Base-by-base conservation (phyloP, 2,888 invertebrate species). In the Phengaris alcon region DNA sequence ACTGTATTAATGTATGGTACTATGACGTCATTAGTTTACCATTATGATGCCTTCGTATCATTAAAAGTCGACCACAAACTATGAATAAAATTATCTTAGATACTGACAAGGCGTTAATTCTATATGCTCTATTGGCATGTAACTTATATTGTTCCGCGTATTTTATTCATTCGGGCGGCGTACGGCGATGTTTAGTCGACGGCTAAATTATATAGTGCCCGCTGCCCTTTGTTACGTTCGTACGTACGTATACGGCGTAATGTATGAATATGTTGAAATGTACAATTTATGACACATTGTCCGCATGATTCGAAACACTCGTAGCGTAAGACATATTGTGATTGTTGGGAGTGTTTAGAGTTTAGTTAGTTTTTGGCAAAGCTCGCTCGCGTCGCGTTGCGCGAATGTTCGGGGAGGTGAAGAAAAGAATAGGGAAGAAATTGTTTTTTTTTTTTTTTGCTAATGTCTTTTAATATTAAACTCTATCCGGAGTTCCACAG, bases 251-350 rank as follows among this genome's bases (percentile, higher is more conserved):
- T 48, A 48, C 6, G 48, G 48, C 8, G 48, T 35, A 35, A 35
- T 35, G 35, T 35, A 35, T 54, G 72, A 54, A 54, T 72, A 72
- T 72, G 72, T 72, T 72, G 54, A 72, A 72, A 54, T 51, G 51
- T 52, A 52, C 54, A 44, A 54, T 72, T 72, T 72, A 72, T 72
- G 72, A 72, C 72, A 72, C 72, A 54, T 72, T 72, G 72, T 72
- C 64, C 64, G 48, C 57, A 44, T 44, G n/a, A 69, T 9, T 46
- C 55, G 55, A 48, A 46, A 54, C 35, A 74, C 3, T 74, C 35
- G 48, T 69, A 74, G 15, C 59, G 7, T 55, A 55, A 55, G 1
- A 48, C 48, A 7, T 57, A 57, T 7, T 15, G 8, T 12, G 10
- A 12, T 35, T 35, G 35, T 35, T 35, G 2, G 35, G 35, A 35